A percentile compares a stretch with the other conserved stretches of the same genome.
phyloP scores from a whole-genome alignment of 2,888 invertebrate species.

The Polietes domitor region DNA sequence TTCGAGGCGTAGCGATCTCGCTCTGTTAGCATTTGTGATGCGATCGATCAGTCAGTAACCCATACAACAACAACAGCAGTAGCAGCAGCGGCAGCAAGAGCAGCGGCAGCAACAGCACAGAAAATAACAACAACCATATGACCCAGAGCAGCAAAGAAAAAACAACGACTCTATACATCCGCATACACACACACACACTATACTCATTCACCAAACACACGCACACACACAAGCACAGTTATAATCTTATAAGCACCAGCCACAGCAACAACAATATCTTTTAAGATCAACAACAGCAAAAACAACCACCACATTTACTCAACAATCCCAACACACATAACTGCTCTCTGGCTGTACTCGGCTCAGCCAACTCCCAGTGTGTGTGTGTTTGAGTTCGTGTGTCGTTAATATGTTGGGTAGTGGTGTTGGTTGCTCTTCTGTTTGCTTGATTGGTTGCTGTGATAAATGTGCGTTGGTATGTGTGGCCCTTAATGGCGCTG shows the following conservation, averaged over 20 bases:
- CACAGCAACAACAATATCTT: conserved; percentile 18
- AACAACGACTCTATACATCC: neutral
- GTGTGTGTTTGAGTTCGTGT: too few species aligned
- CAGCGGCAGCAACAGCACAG: conserved; percentile 51
- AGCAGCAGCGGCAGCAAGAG: conserved; percentile 46
- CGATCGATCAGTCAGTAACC: conserved; percentile 66
- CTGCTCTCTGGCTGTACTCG: neutral
- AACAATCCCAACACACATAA: neutral
- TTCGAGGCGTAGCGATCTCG: conserved; percentile 68
- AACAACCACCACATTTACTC: neutral
- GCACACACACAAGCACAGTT: conserved; percentile 66
- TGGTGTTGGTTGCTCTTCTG: conserved; percentile 38
- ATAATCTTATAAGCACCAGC: conserved; percentile 15
- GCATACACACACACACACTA: conserved; percentile 43
- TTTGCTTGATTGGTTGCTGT: conserved; percentile 40
- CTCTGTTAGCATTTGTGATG: conserved; percentile 67
- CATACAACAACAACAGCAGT: conserved; percentile 52
- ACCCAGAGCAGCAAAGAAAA: neutral
- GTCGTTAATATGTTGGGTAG: too few species aligned
- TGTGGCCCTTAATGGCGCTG: conserved; percentile 77
- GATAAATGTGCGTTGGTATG: conserved; percentile 68
- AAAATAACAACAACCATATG: too few species aligned
- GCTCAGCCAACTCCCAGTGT: neutral
- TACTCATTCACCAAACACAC: conserved; percentile 49
- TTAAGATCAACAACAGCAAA: conserved; percentile 34